A percentile compares a stretch with the other conserved stretches of the same genome.
Evolutionary conservation across 2,797 vertebrate species (phyloP).

Genomic region (Periparus ater): DNA sequence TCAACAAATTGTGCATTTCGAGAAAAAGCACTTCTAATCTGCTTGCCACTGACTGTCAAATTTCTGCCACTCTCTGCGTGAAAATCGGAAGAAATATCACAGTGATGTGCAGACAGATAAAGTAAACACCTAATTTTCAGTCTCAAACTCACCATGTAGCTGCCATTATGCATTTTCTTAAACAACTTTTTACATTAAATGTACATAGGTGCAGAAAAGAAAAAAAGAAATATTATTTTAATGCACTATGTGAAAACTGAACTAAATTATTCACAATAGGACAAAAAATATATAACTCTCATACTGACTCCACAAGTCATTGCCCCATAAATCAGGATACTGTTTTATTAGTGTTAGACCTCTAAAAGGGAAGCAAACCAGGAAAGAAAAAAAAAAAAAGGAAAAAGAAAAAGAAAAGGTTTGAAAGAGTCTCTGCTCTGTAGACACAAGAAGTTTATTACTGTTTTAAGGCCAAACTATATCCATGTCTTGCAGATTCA

Average conservation of each 20-base stretch:
- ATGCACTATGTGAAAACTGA: background rate
- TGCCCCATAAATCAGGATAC: background rate
- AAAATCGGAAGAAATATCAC: background rate
- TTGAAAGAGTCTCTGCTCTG: background rate
- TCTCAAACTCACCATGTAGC: background rate
- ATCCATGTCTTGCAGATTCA: background rate
- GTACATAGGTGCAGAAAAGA: too few species aligned
- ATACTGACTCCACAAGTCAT: background rate
- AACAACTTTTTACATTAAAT: background rate
- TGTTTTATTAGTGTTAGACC: background rate
- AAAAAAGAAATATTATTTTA: background rate
- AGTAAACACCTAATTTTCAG: background rate
- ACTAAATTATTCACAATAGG: background rate
- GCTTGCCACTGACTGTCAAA: background rate
- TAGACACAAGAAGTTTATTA: background rate
- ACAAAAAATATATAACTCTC: background rate
- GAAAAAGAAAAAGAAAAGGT: background rate
- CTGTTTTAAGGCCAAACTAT: background rate
- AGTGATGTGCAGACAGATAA: background rate
- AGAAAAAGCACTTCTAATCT: background rate
- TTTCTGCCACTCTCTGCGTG: background rate
- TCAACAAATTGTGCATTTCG: background rate
- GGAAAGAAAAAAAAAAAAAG: background rate
- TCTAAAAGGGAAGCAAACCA: background rate
- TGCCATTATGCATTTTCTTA: background rate